A percentile compares a stretch with the other conserved stretches of the same genome.
Evolutionary conservation across 2,888 invertebrate genomes (phyloP).

Genomic region (Hypomecis punctinalis): DNA sequence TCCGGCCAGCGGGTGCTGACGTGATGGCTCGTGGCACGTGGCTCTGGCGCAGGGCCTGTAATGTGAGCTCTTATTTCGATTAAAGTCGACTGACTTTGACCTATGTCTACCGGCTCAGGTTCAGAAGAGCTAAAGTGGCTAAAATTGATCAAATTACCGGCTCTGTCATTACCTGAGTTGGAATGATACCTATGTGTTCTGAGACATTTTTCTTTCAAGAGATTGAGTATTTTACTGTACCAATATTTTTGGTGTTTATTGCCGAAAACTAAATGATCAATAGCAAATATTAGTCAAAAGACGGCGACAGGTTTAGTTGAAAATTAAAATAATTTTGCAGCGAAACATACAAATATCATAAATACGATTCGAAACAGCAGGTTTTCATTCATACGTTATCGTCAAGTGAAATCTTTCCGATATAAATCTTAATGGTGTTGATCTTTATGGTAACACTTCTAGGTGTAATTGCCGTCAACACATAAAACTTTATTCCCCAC

Average conservation of each 20-base stretch:
- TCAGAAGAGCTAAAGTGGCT: too few species aligned
- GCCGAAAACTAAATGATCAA: too few species aligned
- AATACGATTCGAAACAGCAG: background rate
- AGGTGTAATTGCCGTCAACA: slow-evolving; percentile 31
- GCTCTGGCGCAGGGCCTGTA: slow-evolving; percentile 19
- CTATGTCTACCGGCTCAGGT: too few species aligned
- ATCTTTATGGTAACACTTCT: slow-evolving; percentile 30
- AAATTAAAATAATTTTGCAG: too few species aligned
- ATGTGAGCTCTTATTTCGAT: too few species aligned
- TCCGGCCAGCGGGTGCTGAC: slow-evolving; percentile 40
- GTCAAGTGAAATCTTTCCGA: slow-evolving; percentile 11
- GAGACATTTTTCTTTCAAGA: too few species aligned
- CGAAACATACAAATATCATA: background rate
- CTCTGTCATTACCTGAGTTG: too few species aligned
- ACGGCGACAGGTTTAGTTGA: background rate
- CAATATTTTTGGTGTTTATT: too few species aligned
- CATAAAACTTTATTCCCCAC: slow-evolving; percentile 33
- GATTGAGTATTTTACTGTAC: too few species aligned
- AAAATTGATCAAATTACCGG: too few species aligned
- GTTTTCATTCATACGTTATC: slow-evolving; percentile 4
- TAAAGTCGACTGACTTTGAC: too few species aligned
- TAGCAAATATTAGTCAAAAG: background rate
- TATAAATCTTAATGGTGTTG: slow-evolving; percentile 23
- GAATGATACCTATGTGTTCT: too few species aligned
- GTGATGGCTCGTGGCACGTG: slow-evolving; percentile 36